phyloP scores from a whole-genome alignment of 2,797 vertebrate genomes.

The Lagorchestes hirsutus region DNA sequence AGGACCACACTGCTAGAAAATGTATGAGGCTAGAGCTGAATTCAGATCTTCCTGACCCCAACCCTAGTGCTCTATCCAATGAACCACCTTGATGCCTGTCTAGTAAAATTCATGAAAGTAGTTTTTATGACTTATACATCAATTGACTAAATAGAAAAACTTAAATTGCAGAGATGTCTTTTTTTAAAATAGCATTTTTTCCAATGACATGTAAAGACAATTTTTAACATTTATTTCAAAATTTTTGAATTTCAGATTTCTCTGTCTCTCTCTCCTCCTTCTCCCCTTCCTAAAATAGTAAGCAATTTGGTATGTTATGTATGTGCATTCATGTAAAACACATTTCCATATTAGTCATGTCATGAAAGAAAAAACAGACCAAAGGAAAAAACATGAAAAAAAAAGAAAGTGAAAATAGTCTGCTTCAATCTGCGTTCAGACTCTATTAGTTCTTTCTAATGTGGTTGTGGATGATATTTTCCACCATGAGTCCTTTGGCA shows the following conservation, averaged over 20 bases:
- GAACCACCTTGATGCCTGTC: fast-evolving
- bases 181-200: background rate
- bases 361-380: background rate
- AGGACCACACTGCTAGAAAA: background rate
- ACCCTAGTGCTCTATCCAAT: background rate
- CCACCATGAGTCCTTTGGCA: background rate
- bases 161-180: background rate
- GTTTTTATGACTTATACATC: background rate
- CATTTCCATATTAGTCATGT: background rate
- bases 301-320: background rate
- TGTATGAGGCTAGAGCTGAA: background rate
- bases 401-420: background rate
- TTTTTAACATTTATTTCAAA: background rate
- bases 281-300: background rate
- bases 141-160: background rate
- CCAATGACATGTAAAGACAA: background rate
- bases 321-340: background rate
- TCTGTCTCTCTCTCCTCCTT: background rate
- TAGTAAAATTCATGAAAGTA: background rate
- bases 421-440: background rate
- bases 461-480: background rate
- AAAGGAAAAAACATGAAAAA: background rate
- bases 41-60: background rate
- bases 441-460: background rate
- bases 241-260: background rate